Evolutionary conservation across 2,888 invertebrate genomes (phyloP).

Genomic region (Eledona agricola): DNA sequence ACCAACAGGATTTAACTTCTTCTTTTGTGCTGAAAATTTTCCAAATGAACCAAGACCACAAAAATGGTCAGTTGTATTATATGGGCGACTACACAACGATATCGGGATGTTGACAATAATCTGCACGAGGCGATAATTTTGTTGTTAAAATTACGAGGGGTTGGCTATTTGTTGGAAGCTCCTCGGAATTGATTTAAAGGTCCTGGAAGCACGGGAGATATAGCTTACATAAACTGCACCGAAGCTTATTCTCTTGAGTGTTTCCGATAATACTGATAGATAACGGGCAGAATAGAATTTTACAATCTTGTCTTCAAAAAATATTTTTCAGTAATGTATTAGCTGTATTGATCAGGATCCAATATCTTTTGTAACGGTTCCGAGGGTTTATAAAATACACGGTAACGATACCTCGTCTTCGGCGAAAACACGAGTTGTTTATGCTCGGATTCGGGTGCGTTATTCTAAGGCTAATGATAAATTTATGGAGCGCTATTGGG

Average conservation of each 20-base stretch:
- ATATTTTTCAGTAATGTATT: conserved; percentile 28
- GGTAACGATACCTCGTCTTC: conserved; percentile 2
- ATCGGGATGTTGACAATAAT: too few relatives aligned
- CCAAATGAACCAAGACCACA: too few relatives aligned
- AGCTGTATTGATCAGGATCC: conserved; percentile 18
- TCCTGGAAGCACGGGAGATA: conserved; percentile 10
- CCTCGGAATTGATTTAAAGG: conserved; percentile 24
- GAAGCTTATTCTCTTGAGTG: conserved; percentile 36
- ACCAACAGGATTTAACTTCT: too few relatives aligned
- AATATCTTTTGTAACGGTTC: conserved; percentile 15
- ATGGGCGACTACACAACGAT: too few relatives aligned
- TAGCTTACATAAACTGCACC: conserved; percentile 16
- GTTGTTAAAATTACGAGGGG: conserved; percentile 6
- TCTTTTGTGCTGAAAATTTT: too few relatives aligned
- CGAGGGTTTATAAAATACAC: conserved; percentile 1
- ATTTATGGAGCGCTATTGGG: conserved; percentile 2
- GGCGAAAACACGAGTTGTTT: too few relatives aligned
- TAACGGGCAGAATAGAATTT: conserved; percentile 33
- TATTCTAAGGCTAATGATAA: neutral
- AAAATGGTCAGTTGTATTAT: too few relatives aligned
- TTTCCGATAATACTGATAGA: conserved; percentile 38
- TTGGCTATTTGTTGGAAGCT: conserved; percentile 16
- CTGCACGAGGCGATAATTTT: too few relatives aligned
- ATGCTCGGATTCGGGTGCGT: too few relatives aligned
- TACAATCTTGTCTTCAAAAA: conserved; percentile 34